A percentile compares a stretch with the other conserved stretches of the same genome.
phyloP scores from a whole-genome alignment of 2,113 vertebrate genomes.

The Cryptoleucopteryx plumbea region DNA sequence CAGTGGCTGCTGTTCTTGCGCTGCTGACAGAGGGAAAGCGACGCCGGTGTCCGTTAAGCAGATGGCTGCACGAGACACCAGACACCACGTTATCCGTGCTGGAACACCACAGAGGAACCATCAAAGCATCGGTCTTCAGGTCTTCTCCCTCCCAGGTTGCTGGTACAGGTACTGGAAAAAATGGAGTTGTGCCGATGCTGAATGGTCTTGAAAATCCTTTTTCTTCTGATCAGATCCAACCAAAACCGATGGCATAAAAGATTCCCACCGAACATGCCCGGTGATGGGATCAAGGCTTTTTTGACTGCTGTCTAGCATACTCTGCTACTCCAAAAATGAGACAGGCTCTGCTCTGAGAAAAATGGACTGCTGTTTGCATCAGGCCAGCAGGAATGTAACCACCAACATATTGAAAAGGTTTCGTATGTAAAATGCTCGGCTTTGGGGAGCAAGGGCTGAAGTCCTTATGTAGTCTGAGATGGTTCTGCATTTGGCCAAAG shows the following conservation, averaged over 20 bases:
- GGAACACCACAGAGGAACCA: rapidly evolving
- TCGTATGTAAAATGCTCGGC: neutral
- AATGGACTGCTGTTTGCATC: neutral
- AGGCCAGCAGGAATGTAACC: neutral
- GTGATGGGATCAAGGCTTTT: neutral
- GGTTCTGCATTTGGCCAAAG: neutral
- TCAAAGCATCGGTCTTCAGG: neutral
- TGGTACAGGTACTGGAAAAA: neutral
- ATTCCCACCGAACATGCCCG: neutral
- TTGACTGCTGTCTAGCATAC: neutral
- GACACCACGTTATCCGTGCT: rapidly evolving
- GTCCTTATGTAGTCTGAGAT: neutral
- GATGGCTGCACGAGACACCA: rapidly evolving
- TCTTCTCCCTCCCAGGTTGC: neutral
- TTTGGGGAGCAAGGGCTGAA: neutral
- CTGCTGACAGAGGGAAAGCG: neutral
- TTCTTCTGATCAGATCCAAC: neutral
- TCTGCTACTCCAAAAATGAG: neutral
- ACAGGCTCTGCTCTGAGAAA: neutral
- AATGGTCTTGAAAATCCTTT: neutral
- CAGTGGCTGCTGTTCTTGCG: neutral
- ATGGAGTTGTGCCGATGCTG: neutral
- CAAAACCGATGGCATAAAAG: neutral
- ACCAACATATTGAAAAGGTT: neutral
- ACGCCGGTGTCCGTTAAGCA: neutral